Evolutionary conservation across 1,140 invertebrate genomes (phyloP), one percentile per base, ranked within the genome.

Genomic region (Meloidogyne hapla): DNA sequence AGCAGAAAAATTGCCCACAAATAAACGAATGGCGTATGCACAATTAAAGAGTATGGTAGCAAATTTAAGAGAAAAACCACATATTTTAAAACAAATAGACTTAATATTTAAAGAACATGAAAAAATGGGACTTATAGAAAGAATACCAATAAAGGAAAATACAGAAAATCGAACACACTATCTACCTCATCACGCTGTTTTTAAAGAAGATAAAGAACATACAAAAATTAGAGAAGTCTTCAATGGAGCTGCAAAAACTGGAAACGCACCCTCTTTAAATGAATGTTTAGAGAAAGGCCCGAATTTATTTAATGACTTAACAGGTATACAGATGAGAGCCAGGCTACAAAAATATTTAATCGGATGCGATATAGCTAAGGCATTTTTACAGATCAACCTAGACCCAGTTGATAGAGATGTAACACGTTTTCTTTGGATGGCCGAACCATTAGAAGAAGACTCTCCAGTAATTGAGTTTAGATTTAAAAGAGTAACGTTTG

Each of bases 401-500:
- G 23, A 56, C 13, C 12, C n/a, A 28, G 69, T 25, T 4, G 40
- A 23, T 23, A 40, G 69, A n/a, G 45, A 71, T 56, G 40, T 23
- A 40, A 71, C 69, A 45, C 25, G 69, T 18, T 71, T 71, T 45
- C 6, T 71, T 3, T 71, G 69, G 69, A 21, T 56, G 69, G 23
- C 1, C 2, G 18, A 38, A 3, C 69, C 69, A 3, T 38, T 13
- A 4, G 69, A 64, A 2, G 38, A n/a, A 26, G 10, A 71, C n/a
- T 71, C 45, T 2, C 1, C 1, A 23, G 3, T 12, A 13, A 23
- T 25, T 13, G 33, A 2, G 13, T 71, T n/a, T 13, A 21, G 33
- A 18, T 71, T 71, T 56, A 28, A 63, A 45, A 28, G 69, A 28
- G 69, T 71, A 18, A 64, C 69, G 1, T 71, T 71, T 56, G 69